phyloP scores from a whole-genome alignment of 2,113 vertebrate species.

The Lanius collurio region DNA sequence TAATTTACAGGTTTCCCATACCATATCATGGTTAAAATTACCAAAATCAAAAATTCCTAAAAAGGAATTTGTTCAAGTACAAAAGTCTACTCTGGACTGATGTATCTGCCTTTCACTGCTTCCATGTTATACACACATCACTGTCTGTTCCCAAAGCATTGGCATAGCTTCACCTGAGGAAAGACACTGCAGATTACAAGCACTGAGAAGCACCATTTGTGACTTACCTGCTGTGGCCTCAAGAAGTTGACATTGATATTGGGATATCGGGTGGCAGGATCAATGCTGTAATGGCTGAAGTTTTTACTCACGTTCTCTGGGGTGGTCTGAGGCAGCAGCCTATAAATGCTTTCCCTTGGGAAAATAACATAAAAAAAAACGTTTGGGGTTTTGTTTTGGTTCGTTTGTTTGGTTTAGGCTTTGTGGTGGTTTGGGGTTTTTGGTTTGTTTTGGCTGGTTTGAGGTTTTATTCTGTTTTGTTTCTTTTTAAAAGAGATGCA shows the following conservation, averaged over 20 bases:
- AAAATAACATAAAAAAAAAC: neutral
- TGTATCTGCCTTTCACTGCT: neutral
- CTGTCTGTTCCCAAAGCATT: neutral
- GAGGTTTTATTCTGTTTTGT: neutral
- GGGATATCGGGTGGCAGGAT: slow-evolving; percentile 94
- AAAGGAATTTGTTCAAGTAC: neutral
- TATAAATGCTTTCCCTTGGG: slow-evolving; percentile 93
- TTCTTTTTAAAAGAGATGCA: neutral
- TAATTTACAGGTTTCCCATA: neutral
- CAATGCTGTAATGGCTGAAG: slow-evolving; percentile 93
- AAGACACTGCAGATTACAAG: neutral
- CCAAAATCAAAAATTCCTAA: neutral
- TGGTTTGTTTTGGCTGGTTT: neutral
- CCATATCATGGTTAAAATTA: neutral
- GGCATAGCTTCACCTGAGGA: neutral
- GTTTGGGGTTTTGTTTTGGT: neutral
- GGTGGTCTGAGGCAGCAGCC: slow-evolving; percentile 95
- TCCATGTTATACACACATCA: rapidly evolving
- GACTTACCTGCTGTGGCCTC: slow-evolving; percentile 87
- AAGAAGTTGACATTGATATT: slow-evolving; percentile 92
- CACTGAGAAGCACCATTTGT: neutral
- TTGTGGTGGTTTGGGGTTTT: neutral
- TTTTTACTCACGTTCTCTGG: slow-evolving; percentile 98
- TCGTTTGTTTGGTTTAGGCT: neutral
- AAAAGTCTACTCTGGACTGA: neutral